phyloP scores from a whole-genome alignment of 1,140 invertebrate genomes.

The Micrasema longulum region DNA sequence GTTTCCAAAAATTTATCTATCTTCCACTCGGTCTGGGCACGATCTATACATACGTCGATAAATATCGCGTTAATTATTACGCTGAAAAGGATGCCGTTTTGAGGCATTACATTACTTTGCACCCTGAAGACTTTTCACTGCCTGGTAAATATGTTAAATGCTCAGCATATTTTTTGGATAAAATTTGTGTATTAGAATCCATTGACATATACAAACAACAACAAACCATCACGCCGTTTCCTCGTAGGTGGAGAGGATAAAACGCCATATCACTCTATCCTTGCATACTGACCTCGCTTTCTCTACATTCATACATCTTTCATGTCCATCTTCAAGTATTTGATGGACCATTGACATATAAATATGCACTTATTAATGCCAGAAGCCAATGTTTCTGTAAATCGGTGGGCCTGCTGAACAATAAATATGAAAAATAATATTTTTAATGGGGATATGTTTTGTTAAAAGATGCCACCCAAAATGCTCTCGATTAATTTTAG shows the following conservation, averaged over 20 bases:
- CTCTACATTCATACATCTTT: too few relatives aligned
- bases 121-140: constrained; percentile 77
- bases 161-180: too few relatives aligned
- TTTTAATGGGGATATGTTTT: too few relatives aligned
- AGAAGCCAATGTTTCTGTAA: neutral
- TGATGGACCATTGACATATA: neutral
- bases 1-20: neutral
- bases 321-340: too few relatives aligned
- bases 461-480: too few relatives aligned
- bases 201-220: constrained; percentile 34
- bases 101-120: constrained; percentile 76
- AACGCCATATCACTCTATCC: constrained; percentile 16
- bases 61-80: constrained; percentile 57
- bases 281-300: too few relatives aligned
- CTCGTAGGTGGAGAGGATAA: constrained; percentile 39
- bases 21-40: neutral
- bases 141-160: constrained; percentile 68
- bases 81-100: constrained; percentile 75
- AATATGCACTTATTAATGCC: neutral
- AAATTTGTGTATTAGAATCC: too few relatives aligned
- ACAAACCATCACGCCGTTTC: too few relatives aligned
- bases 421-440: too few relatives aligned
- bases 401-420: neutral
- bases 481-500: too few relatives aligned
- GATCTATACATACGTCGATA: neutral